Percentiles rank a stretch among this genome's conserved stretches.
Evolutionary conservation across 2,888 invertebrate genomes (phyloP).

Genomic region (Stegophylla sp.): DNA sequence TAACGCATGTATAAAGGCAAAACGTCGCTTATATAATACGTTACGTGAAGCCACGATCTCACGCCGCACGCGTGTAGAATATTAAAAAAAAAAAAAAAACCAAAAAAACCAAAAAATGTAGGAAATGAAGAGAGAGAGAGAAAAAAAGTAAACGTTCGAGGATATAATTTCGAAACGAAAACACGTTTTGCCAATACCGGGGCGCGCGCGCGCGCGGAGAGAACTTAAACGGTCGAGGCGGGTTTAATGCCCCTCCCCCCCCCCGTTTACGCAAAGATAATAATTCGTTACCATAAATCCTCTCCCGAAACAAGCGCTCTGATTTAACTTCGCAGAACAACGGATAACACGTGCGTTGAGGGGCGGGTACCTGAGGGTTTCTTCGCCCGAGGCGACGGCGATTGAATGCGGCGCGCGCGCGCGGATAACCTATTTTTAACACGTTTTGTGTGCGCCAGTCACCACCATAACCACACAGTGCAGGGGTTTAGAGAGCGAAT

Average conservation of each 20-base stretch:
- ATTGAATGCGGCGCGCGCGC: too few relatives aligned
- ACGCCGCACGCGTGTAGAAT: neutral
- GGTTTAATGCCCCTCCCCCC: conserved; percentile 1
- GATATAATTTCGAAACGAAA: neutral
- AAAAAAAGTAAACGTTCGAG: neutral
- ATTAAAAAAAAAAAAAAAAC: neutral
- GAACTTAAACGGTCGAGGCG: neutral
- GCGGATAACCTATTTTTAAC: too few relatives aligned
- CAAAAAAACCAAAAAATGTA: neutral
- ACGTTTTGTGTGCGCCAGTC: too few relatives aligned
- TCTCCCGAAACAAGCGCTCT: neutral
- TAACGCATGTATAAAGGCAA: neutral
- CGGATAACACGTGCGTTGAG: too few relatives aligned
- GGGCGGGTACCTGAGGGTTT: too few relatives aligned
- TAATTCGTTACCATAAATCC: conserved; percentile 16
- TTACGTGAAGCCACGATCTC: neutral
- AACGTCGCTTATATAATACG: neutral
- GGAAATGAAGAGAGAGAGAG: neutral
- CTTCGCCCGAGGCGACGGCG: too few relatives aligned
- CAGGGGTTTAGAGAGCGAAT: too few relatives aligned
- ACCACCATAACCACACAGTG: too few relatives aligned
- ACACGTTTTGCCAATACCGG: conserved; percentile 13
- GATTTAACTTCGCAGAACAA: neutral
- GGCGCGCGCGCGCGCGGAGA: neutral
- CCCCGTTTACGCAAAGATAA: too few relatives aligned